Conservation (phyloP, 2,888 invertebrate species). For the Drosophila cognata region DNA sequence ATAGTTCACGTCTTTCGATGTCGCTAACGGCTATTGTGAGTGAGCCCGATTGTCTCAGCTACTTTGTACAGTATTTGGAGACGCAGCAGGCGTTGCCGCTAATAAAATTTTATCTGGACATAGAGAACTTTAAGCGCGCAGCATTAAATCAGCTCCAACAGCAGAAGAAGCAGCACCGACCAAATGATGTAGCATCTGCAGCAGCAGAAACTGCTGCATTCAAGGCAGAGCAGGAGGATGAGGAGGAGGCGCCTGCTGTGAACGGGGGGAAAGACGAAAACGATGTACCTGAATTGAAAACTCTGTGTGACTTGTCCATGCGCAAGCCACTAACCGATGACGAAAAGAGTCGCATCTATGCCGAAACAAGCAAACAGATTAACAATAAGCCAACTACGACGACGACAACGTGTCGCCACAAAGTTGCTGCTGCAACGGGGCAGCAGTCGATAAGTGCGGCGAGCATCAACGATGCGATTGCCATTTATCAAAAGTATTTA, state of each 20-base stretch:
- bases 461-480: slow-evolving; percentile 83
- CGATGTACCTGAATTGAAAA: slow-evolving; percentile 84
- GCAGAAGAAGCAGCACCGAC: slow-evolving; percentile 51
- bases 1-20: slow-evolving; percentile 88
- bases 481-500: slow-evolving; percentile 85
- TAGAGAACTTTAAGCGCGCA: slow-evolving; percentile 88
- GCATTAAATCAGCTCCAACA: slow-evolving; percentile 73
- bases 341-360: slow-evolving; percentile 84
- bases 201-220: slow-evolving; percentile 3
- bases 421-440: slow-evolving; percentile 39
- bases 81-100: slow-evolving; percentile 88
- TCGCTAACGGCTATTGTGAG: slow-evolving; percentile 90
- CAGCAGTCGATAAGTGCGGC: slow-evolving; percentile 59
- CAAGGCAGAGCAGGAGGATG: slow-evolving; percentile 2
- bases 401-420: slow-evolving; percentile 16
- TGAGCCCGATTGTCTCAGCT: slow-evolving; percentile 92
- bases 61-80: slow-evolving; percentile 95
- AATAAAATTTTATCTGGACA: slow-evolving; percentile 91
- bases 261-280: slow-evolving; percentile 44
- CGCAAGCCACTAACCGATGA: slow-evolving; percentile 85
- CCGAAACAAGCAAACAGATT: slow-evolving; percentile 82
- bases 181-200: neutral
- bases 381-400: slow-evolving; percentile 30
- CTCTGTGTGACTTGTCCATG: slow-evolving; percentile 84
- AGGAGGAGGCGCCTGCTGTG: neutral